Evolutionary conservation across 1,140 invertebrate genomes (phyloP).

Genomic region (Himalopsyche phryganea): DNA sequence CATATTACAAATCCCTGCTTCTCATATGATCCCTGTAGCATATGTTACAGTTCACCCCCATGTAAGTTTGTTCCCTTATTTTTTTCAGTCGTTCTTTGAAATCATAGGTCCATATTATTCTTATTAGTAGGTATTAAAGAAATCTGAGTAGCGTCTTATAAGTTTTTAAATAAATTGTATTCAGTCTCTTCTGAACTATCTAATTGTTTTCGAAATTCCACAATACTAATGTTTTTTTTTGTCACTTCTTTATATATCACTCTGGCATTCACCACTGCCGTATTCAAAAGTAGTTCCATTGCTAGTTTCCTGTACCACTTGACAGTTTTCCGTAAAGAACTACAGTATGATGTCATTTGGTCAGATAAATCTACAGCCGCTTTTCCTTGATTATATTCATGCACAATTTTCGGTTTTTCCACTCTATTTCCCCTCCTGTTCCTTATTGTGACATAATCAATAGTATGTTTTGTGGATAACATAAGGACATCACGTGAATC

Average conservation of each 20-base stretch:
- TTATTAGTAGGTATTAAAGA: no score
- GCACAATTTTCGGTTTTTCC: conserved; percentile 32
- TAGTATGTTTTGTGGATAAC: conserved; percentile 32
- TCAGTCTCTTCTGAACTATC: no score
- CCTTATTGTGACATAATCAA: conserved; percentile 5
- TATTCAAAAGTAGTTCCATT: conserved; percentile 19
- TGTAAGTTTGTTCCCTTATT: no score
- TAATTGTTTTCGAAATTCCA: background rate
- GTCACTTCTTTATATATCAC: conserved; percentile 22
- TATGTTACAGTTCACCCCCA: no score
- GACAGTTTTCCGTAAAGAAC: conserved; percentile 23
- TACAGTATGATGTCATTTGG: conserved; percentile 2
- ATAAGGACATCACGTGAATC: conserved; percentile 34
- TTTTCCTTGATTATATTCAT: conserved; percentile 33
- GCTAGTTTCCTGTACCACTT: conserved; percentile 39
- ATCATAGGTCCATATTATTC: no score
- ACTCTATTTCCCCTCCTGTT: conserved; percentile 13
- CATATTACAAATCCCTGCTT: no score
- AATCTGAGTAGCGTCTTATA: no score
- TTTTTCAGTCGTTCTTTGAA: no score
- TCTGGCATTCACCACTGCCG: conserved; percentile 31
- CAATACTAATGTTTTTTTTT: conserved; percentile 1
- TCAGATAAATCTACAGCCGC: conserved; percentile 12
- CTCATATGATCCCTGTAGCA: no score
- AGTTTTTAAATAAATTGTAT: no score